Base-by-base conservation (phyloP, 1,140 invertebrate genomes). In the Drosophila serrata region DNA sequence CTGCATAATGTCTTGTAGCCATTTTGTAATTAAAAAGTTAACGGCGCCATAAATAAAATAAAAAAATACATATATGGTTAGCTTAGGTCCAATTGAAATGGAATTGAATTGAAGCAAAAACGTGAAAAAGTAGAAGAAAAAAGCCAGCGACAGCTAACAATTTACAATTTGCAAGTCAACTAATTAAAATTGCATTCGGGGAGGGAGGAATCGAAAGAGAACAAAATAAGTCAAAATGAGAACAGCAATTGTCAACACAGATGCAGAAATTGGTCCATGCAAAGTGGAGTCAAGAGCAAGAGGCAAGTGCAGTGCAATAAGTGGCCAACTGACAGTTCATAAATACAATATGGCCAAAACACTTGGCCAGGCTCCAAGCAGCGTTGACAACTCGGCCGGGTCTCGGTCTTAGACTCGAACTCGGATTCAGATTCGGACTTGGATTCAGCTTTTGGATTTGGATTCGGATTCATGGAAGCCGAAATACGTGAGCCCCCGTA, bases 11-110 rank as follows among this genome's bases (percentile, higher is more conserved):
- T 86, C 84, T 86, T 86, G 82, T 86, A 62, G 69, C 75, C 79
- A 88, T 86, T 55, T 86, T 87, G 79, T 82, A 88, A 82, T 87
- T 82, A 80, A 82, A 80, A 79, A 88, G 61, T 82, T 79, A 73
- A 87, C 84, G 63, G 62, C 67, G 65, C 65, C 75, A 81, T 87
- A 79, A 79, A 87, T 82, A 73, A 82, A 77, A 49, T 77, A 55
- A 55, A 19, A 45, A 57, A 40, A 22, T 22, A 35, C 39, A 58
- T 56, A 58, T 69, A 43, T 62, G 59, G 60, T 39, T 40, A 2
- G 51, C 31, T 22, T 15, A 6, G 29, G 6, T 35, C 19, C 64
- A 69, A 42, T 68, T 63, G 42, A 48, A 68, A 48, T 60, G 64
- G 65, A 59, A 45, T 24, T 65, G 51, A 72, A 70, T n/a, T 49